Percentiles rank a stretch among this genome's conserved stretches.
Conservation (phyloP, 2,113 vertebrate genomes). For the Catharus bicknelli region DNA sequence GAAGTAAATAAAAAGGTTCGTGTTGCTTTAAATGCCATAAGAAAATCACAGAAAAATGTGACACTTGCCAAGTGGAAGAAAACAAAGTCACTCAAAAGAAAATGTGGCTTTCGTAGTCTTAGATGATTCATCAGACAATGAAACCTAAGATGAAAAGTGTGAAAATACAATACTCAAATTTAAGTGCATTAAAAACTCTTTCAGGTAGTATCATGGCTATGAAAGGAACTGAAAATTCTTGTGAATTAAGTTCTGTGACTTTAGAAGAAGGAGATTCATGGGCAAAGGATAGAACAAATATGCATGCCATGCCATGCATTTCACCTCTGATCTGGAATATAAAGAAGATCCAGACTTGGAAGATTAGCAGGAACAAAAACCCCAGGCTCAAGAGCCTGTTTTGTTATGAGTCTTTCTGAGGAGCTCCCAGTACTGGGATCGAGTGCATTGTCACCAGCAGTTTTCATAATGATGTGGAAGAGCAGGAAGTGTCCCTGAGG, state of each 20-base stretch:
- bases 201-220: not conserved
- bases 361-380: not conserved
- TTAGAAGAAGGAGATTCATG: not conserved
- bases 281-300: not conserved
- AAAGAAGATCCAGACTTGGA: not conserved
- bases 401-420: not conserved
- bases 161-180: constrained; percentile 25
- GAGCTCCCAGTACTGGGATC: not conserved
- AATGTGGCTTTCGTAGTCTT: not conserved
- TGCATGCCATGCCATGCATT: not conserved
- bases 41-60: constrained; percentile 6
- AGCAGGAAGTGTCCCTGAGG: constrained; percentile 37
- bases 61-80: constrained; percentile 23
- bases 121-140: not conserved
- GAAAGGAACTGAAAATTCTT: not conserved
- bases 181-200: not conserved
- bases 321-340: constrained; percentile 4
- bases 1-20: not conserved
- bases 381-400: not conserved
- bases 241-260: constrained; percentile 5
- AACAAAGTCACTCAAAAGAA: constrained; percentile 5
- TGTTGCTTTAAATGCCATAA: constrained; percentile 6
- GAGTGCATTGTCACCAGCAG: not conserved
- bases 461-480: constrained; percentile 27
- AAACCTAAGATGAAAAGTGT: constrained; percentile 5